A percentile compares a stretch with the other conserved stretches of the same genome.
These are phyloP conservation scores for Venusia cambrica DNA, from an alignment of 2,888 invertebrate genomes.

Conservation along the genomic window DNA sequence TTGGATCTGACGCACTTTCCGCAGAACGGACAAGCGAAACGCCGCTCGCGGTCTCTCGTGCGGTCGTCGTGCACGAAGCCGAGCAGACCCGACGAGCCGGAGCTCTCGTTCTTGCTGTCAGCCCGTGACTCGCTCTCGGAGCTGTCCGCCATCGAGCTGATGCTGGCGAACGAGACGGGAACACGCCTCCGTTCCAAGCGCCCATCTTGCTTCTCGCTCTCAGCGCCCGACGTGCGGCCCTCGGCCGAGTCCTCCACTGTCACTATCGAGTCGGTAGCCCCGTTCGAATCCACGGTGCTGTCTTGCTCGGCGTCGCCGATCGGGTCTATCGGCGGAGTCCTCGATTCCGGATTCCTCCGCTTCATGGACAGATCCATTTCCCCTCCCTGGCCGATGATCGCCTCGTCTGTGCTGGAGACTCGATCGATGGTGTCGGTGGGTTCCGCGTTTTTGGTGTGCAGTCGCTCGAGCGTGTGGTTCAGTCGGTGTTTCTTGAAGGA, in stretches of 20 bases:
- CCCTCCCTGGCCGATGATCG: constrained; percentile 76
- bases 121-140: constrained; percentile 74
- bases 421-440: constrained; percentile 81
- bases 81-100: constrained; percentile 78
- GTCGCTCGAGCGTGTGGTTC: constrained; percentile 91
- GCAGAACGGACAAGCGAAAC: constrained; percentile 94
- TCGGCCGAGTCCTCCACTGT: constrained; percentile 74
- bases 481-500: constrained; percentile 94
- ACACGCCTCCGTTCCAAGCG: constrained; percentile 55
- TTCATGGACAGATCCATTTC: constrained; percentile 82
- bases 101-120: constrained; percentile 75
- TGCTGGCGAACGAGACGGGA: constrained; percentile 76
- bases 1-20: constrained; percentile 94
- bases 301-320: constrained; percentile 83
- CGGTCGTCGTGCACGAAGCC: constrained; percentile 83
- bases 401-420: constrained; percentile 87
- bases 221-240: constrained; percentile 63
- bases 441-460: constrained; percentile 85
- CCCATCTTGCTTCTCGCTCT: constrained; percentile 61
- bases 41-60: constrained; percentile 84
- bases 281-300: constrained; percentile 87
- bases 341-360: constrained; percentile 62
- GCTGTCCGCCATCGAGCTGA: constrained; percentile 77
- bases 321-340: constrained; percentile 72
- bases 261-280: constrained; percentile 69